phyloP scores from a whole-genome alignment of 1,140 invertebrate species.

The Metaphire vulgaris region DNA sequence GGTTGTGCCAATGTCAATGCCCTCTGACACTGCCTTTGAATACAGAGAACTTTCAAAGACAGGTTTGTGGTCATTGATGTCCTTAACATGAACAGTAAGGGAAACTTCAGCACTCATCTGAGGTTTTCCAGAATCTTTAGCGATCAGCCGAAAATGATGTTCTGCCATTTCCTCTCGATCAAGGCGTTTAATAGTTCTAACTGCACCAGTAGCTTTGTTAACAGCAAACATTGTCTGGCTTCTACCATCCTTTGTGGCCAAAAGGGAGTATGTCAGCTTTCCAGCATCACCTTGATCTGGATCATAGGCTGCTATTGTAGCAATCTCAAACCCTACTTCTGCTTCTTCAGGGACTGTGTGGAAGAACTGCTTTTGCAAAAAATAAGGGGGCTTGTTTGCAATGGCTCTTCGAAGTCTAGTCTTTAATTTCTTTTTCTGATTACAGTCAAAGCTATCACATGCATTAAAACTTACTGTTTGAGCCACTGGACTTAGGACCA shows the following conservation, averaged over 20 bases:
- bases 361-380: not conserved
- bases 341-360: not conserved
- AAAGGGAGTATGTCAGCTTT: constrained; percentile 80
- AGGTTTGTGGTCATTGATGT: constrained; percentile 53
- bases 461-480: too few species aligned
- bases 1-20: constrained; percentile 65
- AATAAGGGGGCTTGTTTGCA: not conserved
- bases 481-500: too few species aligned
- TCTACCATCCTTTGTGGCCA: constrained; percentile 37
- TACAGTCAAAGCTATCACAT: too few species aligned
- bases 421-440: too few species aligned
- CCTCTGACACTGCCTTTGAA: constrained; percentile 38
- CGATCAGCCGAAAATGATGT: constrained; percentile 60
- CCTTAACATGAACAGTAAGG: constrained; percentile 56
- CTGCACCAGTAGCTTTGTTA: constrained; percentile 71
- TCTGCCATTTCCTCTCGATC: constrained; percentile 81
- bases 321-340: not conserved
- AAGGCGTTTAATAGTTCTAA: constrained; percentile 73
- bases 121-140: constrained; percentile 68
- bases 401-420: not conserved
- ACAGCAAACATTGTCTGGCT: constrained; percentile 70
- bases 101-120: constrained; percentile 80
- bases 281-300: constrained; percentile 66
- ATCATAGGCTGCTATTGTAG: constrained; percentile 44
- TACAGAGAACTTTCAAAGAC: constrained; percentile 42